Base-by-base conservation (phyloP, 2,888 invertebrate species). In the Diploptera punctata region DNA sequence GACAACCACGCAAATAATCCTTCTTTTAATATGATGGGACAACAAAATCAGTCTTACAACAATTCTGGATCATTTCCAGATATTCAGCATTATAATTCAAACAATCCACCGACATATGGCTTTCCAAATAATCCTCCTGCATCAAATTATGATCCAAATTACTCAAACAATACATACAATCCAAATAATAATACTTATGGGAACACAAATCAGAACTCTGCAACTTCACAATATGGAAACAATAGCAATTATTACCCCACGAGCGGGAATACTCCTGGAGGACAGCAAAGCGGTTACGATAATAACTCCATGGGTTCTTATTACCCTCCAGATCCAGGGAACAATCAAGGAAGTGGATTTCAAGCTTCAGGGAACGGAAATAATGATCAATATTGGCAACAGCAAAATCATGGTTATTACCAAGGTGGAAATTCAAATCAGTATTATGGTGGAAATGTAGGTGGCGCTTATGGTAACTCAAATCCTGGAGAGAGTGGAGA, bases 401-500 rank as follows among this genome's bases (percentile, higher is more conserved):
- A 70, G n/a, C 65, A 13, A 18, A 47, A 47, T 26, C 44, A 57
- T 29, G 57, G 57, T 18, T 65, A 47, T 21, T 65, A 26, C 26
- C 69, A 52, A 29, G 60, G 33, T 72, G 61, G 16, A 60, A 60
- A 61, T 19, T 5, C 62, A 49, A 62, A 62, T 68, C 72, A 72
- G 61, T 72, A 68, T 72, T 72, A 72, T 62, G 33, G 67, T 33
- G 61, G 61, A n/a, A 60, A 29, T 33, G 68, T 24, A 13, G 29
- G 13, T 60, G 29, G 69, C 18, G 38, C 49, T 9, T 71, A 71
- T 43, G 54, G 44, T n/a, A 54, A 33, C 44, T 19, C 47, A 54
- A 60, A 47, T 24, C 24, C 19, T 70, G 65, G 52, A 24, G 67
- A 38, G 13, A 44, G 47, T 44, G 47, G 52, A 18, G 43, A 49